A percentile compares a stretch with the other conserved stretches of the same genome.
These are phyloP conservation scores for Notocelia uddmanniana DNA, from an alignment of 2,888 invertebrate genomes.

Conservation along the genomic window DNA sequence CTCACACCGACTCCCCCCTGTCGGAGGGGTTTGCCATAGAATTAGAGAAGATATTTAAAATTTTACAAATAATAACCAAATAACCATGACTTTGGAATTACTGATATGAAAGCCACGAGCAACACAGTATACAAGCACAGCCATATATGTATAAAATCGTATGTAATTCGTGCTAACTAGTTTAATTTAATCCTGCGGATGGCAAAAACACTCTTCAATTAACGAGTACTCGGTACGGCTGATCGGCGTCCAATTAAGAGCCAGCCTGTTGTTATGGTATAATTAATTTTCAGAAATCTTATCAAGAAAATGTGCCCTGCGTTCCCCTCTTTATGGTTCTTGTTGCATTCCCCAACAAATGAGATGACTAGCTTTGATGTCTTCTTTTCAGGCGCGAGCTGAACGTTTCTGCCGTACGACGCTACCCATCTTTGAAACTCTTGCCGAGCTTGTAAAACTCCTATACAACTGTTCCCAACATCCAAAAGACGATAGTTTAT, in stretches of 20 bases:
- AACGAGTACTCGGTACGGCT: not conserved
- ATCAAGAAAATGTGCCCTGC: not conserved
- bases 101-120: too few relatives aligned
- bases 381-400: not conserved
- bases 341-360: not conserved
- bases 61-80: too few relatives aligned
- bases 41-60: too few relatives aligned
- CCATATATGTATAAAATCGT: not conserved
- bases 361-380: not conserved
- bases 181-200: not conserved
- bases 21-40: too few relatives aligned
- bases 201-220: not conserved
- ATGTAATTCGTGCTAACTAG: not conserved
- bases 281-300: not conserved
- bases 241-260: not conserved
- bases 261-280: not conserved
- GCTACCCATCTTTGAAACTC: constrained; percentile 6
- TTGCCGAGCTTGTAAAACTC: constrained; percentile 7
- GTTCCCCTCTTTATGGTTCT: not conserved
- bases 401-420: not conserved
- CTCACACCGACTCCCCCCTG: too few relatives aligned
- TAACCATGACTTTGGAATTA: too few relatives aligned
- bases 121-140: too few relatives aligned
- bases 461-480: constrained; percentile 20
- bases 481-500: constrained; percentile 11